Base-by-base conservation (phyloP, 2,113 vertebrate genomes). In the Brachirus orientalis region DNA sequence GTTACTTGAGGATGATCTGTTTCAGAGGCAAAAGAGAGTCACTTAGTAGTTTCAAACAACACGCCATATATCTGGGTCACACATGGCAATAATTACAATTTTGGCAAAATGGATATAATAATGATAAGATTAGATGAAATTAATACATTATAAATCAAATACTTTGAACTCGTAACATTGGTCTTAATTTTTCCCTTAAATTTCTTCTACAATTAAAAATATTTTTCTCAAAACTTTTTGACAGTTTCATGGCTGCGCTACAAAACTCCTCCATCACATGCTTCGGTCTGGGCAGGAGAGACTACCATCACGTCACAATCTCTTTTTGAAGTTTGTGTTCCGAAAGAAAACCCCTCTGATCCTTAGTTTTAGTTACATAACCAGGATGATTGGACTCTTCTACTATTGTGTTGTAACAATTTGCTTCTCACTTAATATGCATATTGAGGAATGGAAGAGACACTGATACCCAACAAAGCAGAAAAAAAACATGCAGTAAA, bases 1-100 rank as follows among this genome's bases (percentile, higher is more conserved):
- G 88, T 93, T 96, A 97, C 94, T 98, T 98, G 94, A 98, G 95
- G 93, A 98, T 95, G 92, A 98, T 96, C 96, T 98, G 95, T 93
- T 55, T 84, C 83, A 86, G 80, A 90, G 84, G 90, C 91, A 95
- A 92, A 94, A 95, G 89, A 95, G 92, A 95, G 92, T 92, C 93
- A 95, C 94, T 94, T 61, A 72, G 62, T 48, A 48, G 47, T 67
- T 59, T 33, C n/a, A 66, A 14, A 61, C 10, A 52, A 13, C n/a
- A 51, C 2, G n/a, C 11, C 47, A 44, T 45, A 41, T 3, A 54
- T 36, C 17, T 50, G n/a, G 20, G 28, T 16, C 14, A 72, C 22
- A 56, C 19, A 7, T 11, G 35, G 40, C n/a, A 52, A 28, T 22
- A 7, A 28, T 16, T 11, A 57, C n/a, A 2, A n/a, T 17, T 33